phyloP scores from a whole-genome alignment of 2,113 vertebrate species.

The Lichenostomus cassidix region DNA sequence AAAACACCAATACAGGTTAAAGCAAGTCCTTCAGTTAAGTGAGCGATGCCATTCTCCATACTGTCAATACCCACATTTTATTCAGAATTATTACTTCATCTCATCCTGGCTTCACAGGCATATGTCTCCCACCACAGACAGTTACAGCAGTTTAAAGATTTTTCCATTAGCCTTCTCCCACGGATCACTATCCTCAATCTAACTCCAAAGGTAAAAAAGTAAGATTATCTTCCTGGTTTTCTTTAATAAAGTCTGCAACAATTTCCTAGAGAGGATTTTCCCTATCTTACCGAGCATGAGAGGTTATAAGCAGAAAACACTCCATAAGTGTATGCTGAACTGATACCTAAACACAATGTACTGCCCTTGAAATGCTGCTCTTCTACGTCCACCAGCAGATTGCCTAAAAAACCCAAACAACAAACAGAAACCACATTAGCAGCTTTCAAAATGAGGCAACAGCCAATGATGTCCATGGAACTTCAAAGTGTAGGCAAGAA shows the following conservation, averaged over 20 bases:
- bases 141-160: not conserved
- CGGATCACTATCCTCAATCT: not conserved
- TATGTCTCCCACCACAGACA: not conserved
- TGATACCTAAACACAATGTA: not conserved
- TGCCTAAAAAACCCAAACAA: not conserved
- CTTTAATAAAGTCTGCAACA: not conserved
- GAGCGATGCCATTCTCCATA: not conserved
- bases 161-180: not conserved
- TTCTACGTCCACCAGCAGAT: not conserved
- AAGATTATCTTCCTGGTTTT: not conserved
- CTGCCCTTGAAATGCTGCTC: not conserved
- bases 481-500: accelerated
- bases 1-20: not conserved
- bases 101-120: not conserved
- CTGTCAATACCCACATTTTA: not conserved
- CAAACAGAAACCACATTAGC: not conserved
- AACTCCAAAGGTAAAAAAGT: not conserved
- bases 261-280: not conserved
- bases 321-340: not conserved
- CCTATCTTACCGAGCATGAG: not conserved
- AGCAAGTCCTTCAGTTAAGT: not conserved
- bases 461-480: not conserved
- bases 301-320: not conserved
- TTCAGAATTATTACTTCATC: not conserved
- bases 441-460: not conserved